Evolutionary conservation across 2,888 invertebrate species (phyloP), one percentile per base, ranked within the genome.

Genomic region (Meghimatium bilineatum): DNA sequence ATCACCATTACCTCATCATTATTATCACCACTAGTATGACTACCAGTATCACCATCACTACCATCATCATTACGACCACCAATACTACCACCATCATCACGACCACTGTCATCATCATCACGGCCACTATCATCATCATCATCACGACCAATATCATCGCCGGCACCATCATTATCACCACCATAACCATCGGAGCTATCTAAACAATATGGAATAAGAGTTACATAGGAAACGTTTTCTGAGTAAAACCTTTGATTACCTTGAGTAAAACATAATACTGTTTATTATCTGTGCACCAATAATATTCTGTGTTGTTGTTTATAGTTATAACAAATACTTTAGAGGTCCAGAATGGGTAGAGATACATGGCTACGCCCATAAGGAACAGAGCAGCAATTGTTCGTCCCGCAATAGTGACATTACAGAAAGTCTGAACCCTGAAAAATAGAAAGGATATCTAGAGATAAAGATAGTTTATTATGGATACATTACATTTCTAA

Each of bases 291-390:
- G 52, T 60, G n/a, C 86, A 86, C 69, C 82, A 72, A 36, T 56
- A 75, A 3, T 38, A 32, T n/a, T n/a, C n/a, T 17, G 83, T 83
- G 32, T 26, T 78, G 44, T 77, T 83, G 29, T 69, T 38, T 8
- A 38, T 60, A 0, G 60, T 2, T n/a, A 74, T 32, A 26, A n/a
- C 44, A 23, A 63, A 32, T 32, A 86, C 81, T 38, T 81, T 83
- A 12, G 82, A 86, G n/a, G 87, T 87, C 89, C 89, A 89, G 69
- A 89, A 56, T 1, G 88, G 84, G 34, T 85, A 86, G 84, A 88
- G 83, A 82, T 88, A 88, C 63, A 88, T 23, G 6, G 72, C 66
- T 6, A 88, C n/a, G 0, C 87, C 75, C 12, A 86, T n/a, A 34
- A 85, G 12, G 1, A 84, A 66, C n/a, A 89, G 67, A 20, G 77